phyloP scores from a whole-genome alignment of 2,888 invertebrate species.

The Watsonalla cultraria region DNA sequence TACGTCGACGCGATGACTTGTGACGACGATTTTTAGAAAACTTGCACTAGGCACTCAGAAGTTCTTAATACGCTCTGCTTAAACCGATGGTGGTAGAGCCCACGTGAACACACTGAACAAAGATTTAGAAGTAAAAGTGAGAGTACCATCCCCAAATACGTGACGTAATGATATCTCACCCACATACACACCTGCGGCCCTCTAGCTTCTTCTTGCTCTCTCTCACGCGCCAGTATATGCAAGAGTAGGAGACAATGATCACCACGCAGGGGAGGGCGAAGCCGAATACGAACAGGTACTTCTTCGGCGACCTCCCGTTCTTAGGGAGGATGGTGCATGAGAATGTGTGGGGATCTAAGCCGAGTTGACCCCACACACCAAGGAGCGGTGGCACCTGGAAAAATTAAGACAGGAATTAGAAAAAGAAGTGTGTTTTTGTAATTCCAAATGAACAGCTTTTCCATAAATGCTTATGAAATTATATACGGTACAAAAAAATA shows the following conservation, averaged over 20 bases:
- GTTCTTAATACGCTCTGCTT: no score
- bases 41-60: no score
- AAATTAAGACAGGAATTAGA: neutral
- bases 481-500: no score
- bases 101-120: no score
- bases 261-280: conserved; percentile 91
- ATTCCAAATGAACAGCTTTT: neutral
- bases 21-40: no score
- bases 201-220: conserved; percentile 85
- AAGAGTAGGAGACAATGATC: conserved; percentile 90
- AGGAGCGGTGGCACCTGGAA: conserved; percentile 86
- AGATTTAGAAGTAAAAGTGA: neutral
- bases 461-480: no score
- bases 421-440: neutral
- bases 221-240: conserved; percentile 89
- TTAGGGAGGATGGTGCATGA: conserved; percentile 92
- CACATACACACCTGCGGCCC: conserved; percentile 82
- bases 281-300: conserved; percentile 88
- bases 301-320: conserved; percentile 89
- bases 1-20: no score
- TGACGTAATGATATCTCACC: conserved; percentile 51
- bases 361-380: conserved; percentile 91
- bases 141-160: conserved; percentile 32
- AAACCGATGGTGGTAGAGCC: no score
- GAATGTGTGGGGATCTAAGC: conserved; percentile 87